Evolutionary conservation across 2,113 vertebrate species (phyloP).

Genomic region (Paratilapia polleni): DNA sequence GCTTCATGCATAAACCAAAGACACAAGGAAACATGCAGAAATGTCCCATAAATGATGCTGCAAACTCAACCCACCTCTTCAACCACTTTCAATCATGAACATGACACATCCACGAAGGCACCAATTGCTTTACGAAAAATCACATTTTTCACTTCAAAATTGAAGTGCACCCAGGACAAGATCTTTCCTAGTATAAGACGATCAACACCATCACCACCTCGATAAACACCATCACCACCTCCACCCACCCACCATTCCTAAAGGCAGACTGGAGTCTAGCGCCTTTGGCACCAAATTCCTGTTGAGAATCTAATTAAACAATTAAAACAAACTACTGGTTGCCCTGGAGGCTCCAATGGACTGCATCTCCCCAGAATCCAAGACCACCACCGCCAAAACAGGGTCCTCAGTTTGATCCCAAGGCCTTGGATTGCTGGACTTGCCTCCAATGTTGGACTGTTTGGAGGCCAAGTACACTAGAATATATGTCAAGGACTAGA

Average conservation of each 20-base stretch:
- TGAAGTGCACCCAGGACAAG: not conserved
- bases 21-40: not conserved
- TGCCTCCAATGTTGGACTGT: not conserved
- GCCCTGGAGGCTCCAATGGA: slow-evolving; percentile 14
- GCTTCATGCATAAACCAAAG: not conserved
- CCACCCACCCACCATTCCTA: not conserved
- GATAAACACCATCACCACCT: too few relatives aligned
- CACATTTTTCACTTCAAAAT: not conserved
- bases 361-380: slow-evolving; percentile 3
- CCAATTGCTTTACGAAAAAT: not conserved
- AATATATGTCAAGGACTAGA: not conserved
- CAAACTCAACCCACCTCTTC: slow-evolving; percentile 9
- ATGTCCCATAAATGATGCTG: not conserved
- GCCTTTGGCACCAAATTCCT: slow-evolving; percentile 40
- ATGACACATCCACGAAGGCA: not conserved
- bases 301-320: slow-evolving; percentile 60
- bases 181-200: not conserved
- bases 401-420: not conserved
- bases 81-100: not conserved
- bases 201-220: too few relatives aligned
- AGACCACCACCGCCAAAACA: not conserved
- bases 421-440: not conserved
- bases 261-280: slow-evolving; percentile 25
- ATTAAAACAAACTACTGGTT: slow-evolving; percentile 52
- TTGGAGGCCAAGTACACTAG: not conserved